Evolutionary conservation across 2,113 vertebrate genomes (phyloP).

Genomic region (Forbesichthys agassizii): DNA sequence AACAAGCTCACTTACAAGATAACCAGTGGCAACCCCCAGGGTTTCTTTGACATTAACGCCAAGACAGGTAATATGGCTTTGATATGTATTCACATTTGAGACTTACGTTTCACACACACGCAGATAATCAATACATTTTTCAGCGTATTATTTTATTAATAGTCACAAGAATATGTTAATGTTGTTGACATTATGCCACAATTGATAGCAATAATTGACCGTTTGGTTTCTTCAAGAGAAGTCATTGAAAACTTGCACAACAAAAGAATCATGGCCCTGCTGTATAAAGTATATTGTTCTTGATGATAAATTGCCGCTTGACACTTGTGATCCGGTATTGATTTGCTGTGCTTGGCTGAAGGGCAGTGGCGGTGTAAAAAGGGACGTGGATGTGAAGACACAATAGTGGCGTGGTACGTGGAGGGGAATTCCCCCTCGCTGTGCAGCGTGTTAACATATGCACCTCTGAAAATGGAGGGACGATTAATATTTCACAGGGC

Average conservation of each 20-base stretch:
- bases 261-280: background rate
- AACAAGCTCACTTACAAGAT: conserved; percentile 92
- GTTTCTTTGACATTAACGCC: conserved; percentile 91
- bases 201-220: background rate
- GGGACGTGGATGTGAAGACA: conserved; percentile 34
- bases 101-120: background rate
- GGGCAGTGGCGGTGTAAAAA: conserved; percentile 21
- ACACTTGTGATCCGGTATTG: conserved; percentile 4
- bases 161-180: background rate
- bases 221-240: background rate
- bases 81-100: background rate
- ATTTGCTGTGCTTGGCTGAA: conserved; percentile 2
- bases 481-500: conserved; percentile 74
- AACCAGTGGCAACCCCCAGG: conserved; percentile 96
- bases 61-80: conserved; percentile 83
- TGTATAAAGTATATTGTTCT: background rate
- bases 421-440: conserved; percentile 52
- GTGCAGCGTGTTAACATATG: conserved; percentile 61
- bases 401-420: conserved; percentile 38
- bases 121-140: background rate
- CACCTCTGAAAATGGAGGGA: conserved; percentile 64
- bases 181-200: background rate
- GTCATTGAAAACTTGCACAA: background rate
- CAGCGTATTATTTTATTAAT: background rate
- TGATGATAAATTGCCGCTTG: conserved; percentile 4